A percentile compares a stretch with the other conserved stretches of the same genome.
phyloP scores from a whole-genome alignment of 1,140 invertebrate genomes.

The Oedothorax gibbosus region DNA sequence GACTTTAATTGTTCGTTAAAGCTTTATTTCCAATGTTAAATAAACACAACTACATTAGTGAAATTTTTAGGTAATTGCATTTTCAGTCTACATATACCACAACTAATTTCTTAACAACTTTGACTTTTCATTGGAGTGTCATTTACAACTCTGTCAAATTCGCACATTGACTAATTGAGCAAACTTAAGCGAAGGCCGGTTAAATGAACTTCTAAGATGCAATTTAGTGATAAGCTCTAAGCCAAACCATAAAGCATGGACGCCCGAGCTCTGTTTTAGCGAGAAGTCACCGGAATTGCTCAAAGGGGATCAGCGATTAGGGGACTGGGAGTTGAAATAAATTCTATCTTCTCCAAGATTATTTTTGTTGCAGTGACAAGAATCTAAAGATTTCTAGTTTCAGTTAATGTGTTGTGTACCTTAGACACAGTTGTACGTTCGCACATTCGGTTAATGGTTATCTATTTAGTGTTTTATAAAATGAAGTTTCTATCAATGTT shows the following conservation, averaged over 20 bases:
- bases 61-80: too few species aligned
- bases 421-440: too few species aligned
- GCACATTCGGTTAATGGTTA: too few species aligned
- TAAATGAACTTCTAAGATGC: slow-evolving; percentile 46
- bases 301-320: slow-evolving; percentile 25
- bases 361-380: slow-evolving; percentile 25
- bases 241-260: slow-evolving; percentile 38
- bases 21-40: too few species aligned
- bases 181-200: slow-evolving; percentile 16
- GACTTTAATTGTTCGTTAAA: too few species aligned
- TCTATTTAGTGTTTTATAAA: too few species aligned
- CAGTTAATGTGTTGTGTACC: neutral
- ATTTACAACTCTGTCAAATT: too few species aligned
- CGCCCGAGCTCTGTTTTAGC: neutral
- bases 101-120: too few species aligned
- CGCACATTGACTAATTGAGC: neutral
- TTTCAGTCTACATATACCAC: too few species aligned
- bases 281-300: slow-evolving; percentile 42
- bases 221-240: slow-evolving; percentile 38
- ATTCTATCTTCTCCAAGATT: slow-evolving; percentile 17
- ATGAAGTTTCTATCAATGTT: too few species aligned
- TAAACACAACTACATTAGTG: too few species aligned
- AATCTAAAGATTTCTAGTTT: neutral
- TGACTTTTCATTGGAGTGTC: too few species aligned
- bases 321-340: neutral